A percentile compares a stretch with the other conserved stretches of the same genome.
Evolutionary conservation across 2,888 invertebrate genomes (phyloP).

Genomic region (Eupsilia transversa): DNA sequence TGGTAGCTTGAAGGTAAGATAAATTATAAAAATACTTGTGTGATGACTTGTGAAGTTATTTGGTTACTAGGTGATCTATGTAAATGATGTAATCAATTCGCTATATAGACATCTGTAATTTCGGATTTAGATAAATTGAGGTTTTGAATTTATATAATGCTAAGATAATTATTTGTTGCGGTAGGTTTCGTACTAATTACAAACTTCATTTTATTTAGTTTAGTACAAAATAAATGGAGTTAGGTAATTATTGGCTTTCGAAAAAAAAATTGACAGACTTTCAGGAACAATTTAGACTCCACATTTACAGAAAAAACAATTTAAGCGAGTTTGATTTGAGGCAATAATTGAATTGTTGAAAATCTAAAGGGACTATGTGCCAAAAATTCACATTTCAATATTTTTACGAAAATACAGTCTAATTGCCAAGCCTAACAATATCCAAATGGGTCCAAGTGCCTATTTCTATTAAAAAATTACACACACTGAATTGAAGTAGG

Average conservation of each 20-base stretch:
- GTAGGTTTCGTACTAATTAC: background rate
- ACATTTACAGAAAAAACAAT: no score
- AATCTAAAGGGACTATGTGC: no score
- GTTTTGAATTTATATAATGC: background rate
- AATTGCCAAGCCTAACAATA: no score
- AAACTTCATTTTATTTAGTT: background rate
- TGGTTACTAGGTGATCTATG: background rate
- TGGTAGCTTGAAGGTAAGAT: slow-evolving; percentile 35
- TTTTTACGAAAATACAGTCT: no score
- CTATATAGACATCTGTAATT: background rate
- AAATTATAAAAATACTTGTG: slow-evolving; percentile 13
- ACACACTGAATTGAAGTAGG: no score
- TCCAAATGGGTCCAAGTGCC: no score
- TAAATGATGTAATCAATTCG: background rate
- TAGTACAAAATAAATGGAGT: background rate
- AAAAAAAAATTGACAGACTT: background rate
- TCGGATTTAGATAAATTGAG: background rate
- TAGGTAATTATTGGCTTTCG: background rate
- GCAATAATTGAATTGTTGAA: no score
- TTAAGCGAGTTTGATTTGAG: no score
- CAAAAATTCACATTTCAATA: no score
- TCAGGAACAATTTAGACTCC: background rate
- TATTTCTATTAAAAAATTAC: no score
- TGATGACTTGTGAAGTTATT: background rate
- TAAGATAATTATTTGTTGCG: background rate